These are phyloP conservation scores for Dendrophyllia cribrosa DNA, from an alignment of 64 coral and sea anemone species.

Conservation along the genomic window DNA sequence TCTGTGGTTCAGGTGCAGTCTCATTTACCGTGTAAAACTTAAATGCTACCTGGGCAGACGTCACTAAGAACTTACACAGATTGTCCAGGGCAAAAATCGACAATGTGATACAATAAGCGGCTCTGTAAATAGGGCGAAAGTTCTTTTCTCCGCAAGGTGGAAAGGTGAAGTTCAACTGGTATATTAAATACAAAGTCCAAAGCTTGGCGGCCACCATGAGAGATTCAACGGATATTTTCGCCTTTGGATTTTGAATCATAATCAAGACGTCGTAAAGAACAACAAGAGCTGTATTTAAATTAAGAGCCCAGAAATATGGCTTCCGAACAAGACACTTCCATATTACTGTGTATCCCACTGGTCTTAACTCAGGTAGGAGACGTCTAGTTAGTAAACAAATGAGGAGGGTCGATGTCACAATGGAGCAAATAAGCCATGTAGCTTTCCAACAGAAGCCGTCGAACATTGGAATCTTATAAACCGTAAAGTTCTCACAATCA, in stretches of 20 bases:
- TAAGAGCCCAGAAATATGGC: conserved; percentile 80
- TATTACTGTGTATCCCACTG: background rate
- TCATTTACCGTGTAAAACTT: conserved; percentile 70
- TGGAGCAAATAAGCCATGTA: conserved; percentile 62
- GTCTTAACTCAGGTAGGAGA: background rate
- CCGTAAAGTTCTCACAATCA: conserved; percentile 67
- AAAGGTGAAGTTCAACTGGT: conserved; percentile 73
- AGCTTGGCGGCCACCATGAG: conserved; percentile 50
- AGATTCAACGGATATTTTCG: conserved; percentile 15
- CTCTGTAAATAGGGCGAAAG: conserved; percentile 15
- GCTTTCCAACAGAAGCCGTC: conserved; percentile 78
- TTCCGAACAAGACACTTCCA: conserved; percentile 17
- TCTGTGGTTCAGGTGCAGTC: background rate
- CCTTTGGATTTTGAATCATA: background rate
- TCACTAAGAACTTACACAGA: conserved; percentile 56
- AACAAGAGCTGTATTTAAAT: conserved; percentile 20
- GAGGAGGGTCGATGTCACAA: conserved; percentile 35
- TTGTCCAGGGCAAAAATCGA: conserved; percentile 75
- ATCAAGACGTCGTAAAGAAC: conserved; percentile 73
- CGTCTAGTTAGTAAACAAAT: conserved; percentile 19
- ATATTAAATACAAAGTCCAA: conserved; percentile 40
- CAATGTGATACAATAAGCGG: conserved; percentile 46
- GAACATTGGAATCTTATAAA: conserved; percentile 54
- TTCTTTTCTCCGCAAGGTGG: conserved; percentile 19
- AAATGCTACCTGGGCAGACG: conserved; percentile 62